These are phyloP conservation scores for Notocelia uddmanniana DNA, from an alignment of 2,888 invertebrate species.

Conservation along the genomic window DNA sequence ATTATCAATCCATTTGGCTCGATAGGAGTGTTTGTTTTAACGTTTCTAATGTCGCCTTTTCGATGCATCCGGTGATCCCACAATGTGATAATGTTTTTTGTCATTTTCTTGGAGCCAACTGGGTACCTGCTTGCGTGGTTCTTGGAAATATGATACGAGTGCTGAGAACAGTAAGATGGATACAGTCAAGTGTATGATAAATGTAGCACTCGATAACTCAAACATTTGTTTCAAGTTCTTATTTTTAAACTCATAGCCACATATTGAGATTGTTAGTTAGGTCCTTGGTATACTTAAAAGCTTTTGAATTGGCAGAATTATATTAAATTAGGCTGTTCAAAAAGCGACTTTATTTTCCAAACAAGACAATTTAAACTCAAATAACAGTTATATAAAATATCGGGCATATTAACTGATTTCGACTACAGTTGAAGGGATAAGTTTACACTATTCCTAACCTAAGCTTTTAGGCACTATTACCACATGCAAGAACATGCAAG, in stretches of 20 bases:
- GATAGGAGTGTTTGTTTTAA: constrained; percentile 42
- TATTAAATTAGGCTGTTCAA: too few species aligned
- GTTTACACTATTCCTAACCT: too few species aligned
- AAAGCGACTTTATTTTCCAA: too few species aligned
- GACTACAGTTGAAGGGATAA: too few species aligned
- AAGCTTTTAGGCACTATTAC: too few species aligned
- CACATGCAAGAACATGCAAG: too few species aligned
- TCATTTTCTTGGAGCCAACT: neutral
- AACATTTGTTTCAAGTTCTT: neutral
- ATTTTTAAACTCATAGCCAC: neutral
- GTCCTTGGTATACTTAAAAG: neutral
- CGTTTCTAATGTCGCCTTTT: constrained; percentile 35
- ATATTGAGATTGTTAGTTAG: neutral
- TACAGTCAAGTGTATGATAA: constrained; percentile 12
- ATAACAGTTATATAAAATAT: too few species aligned
- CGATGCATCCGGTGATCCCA: constrained; percentile 34
- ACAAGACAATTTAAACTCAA: too few species aligned
- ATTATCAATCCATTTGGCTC: constrained; percentile 34
- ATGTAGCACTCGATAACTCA: neutral
- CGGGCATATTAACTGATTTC: too few species aligned
- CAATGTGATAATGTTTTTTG: constrained; percentile 35
- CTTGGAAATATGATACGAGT: constrained; percentile 3
- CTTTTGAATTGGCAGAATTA: too few species aligned
- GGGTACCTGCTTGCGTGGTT: constrained; percentile 15
- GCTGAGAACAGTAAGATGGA: neutral